Percentiles rank a stretch among this genome's conserved stretches.
These are phyloP conservation scores for Doryteuthis pealeii DNA, from an alignment of 1,140 invertebrate species.

Conservation along the genomic window DNA sequence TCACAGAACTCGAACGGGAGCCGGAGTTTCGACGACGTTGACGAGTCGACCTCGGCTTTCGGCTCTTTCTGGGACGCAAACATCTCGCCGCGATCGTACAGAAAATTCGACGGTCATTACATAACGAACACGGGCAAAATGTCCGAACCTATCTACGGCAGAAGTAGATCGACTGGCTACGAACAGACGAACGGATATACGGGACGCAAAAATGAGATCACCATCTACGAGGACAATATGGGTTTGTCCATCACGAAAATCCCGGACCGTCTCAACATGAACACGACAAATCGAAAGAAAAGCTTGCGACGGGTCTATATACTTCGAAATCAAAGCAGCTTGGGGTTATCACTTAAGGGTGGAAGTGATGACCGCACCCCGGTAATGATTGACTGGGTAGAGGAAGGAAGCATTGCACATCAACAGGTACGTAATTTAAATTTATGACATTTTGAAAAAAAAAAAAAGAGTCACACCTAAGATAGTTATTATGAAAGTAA, in stretches of 20 bases:
- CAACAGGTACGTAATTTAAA: slow-evolving; percentile 70
- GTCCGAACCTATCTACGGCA: background rate
- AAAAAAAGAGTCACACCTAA: too few species aligned
- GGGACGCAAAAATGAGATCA: background rate
- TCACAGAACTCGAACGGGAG: background rate
- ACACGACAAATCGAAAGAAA: background rate
- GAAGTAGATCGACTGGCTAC: background rate
- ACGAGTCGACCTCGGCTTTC: background rate
- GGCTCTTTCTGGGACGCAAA: background rate
- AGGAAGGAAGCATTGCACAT: slow-evolving; percentile 84
- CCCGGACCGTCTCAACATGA: background rate
- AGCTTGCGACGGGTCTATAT: slow-evolving; percentile 33
- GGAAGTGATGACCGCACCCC: slow-evolving; percentile 97
- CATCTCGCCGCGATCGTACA: background rate
- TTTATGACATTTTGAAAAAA: too few species aligned
- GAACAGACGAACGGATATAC: background rate
- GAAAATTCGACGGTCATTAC: background rate
- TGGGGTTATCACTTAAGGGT: slow-evolving; percentile 95
- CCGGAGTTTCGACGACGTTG: background rate
- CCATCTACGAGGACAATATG: background rate
- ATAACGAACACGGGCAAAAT: background rate
- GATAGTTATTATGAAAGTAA: too few species aligned
- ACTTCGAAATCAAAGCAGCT: slow-evolving; percentile 56
- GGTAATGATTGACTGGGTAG: slow-evolving; percentile 76
- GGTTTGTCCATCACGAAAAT: background rate